Evolutionary conservation across 2,888 invertebrate species (phyloP).

Genomic region (Lucinisca nassula): DNA sequence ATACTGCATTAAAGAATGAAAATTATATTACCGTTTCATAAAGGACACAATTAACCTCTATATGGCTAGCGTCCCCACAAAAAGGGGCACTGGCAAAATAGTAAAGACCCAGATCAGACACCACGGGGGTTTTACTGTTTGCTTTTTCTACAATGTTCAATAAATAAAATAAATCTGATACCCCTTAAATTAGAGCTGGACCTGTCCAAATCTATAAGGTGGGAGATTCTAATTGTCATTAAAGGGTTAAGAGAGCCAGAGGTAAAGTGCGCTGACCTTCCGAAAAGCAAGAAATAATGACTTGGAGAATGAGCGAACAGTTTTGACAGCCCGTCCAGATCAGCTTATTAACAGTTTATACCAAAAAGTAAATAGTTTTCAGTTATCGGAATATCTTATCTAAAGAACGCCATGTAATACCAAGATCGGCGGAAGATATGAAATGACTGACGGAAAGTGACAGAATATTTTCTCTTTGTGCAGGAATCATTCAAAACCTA

Average conservation of each 20-base stretch:
- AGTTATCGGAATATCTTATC: neutral
- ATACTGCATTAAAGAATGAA: neutral
- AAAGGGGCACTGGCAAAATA: too few species aligned
- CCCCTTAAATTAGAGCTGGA: too few species aligned
- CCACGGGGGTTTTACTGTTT: too few species aligned
- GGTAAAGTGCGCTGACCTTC: neutral
- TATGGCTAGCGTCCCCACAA: too few species aligned
- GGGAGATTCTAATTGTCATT: too few species aligned
- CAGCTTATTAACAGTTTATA: constrained; percentile 12
- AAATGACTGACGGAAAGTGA: neutral
- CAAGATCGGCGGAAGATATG: neutral
- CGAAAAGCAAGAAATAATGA: neutral
- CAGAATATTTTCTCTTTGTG: neutral
- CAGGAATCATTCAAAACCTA: too few species aligned
- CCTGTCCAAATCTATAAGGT: too few species aligned
- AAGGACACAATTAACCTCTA: neutral
- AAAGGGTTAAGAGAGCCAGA: neutral
- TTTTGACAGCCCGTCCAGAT: neutral
- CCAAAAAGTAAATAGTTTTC: constrained; percentile 3
- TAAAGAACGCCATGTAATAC: neutral
- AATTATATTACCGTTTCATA: neutral
- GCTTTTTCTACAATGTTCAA: too few species aligned
- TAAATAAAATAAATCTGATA: too few species aligned
- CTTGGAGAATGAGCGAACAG: neutral
- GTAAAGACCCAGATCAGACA: too few species aligned